phyloP scores from a whole-genome alignment of 1,140 invertebrate species.

The Euwallacea fornicatus region DNA sequence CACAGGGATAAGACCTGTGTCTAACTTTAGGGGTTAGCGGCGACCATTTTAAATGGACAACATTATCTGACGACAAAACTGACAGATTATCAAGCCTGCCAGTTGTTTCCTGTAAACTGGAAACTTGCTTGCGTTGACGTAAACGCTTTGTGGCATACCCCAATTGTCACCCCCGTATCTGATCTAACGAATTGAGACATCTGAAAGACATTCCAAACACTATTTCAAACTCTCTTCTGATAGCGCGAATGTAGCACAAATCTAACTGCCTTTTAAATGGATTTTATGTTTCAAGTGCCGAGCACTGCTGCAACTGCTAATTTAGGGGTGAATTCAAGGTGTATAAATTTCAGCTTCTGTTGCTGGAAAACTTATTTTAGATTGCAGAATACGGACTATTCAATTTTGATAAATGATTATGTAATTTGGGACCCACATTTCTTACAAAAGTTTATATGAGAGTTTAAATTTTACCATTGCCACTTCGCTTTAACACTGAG shows the following conservation, averaged over 20 bases:
- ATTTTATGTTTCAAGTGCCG: constrained; percentile 28
- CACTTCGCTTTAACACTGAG: no score
- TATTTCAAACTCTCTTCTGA: constrained; percentile 48
- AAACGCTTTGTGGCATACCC: constrained; percentile 48
- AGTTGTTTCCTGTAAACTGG: constrained; percentile 51
- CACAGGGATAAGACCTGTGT: constrained; percentile 33
- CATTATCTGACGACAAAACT: constrained; percentile 47
- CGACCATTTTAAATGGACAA: constrained; percentile 37
- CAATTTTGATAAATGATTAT: no score
- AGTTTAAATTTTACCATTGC: no score
- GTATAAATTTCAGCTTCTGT: no score
- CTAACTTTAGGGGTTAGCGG: constrained; percentile 30
- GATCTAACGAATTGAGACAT: constrained; percentile 52
- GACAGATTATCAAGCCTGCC: constrained; percentile 51
- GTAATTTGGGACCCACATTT: no score
- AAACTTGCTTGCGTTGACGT: constrained; percentile 49
- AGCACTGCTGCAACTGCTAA: not conserved
- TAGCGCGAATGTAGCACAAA: constrained; percentile 40
- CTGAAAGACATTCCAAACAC: constrained; percentile 44
- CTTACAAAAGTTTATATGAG: no score
- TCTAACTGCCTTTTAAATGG: constrained; percentile 37
- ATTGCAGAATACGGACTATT: no score
- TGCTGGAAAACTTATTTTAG: no score
- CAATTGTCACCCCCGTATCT: constrained; percentile 48
- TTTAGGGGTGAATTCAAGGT: no score